Conservation (phyloP, 2,797 vertebrate species). For the Sebastes reedi region DNA sequence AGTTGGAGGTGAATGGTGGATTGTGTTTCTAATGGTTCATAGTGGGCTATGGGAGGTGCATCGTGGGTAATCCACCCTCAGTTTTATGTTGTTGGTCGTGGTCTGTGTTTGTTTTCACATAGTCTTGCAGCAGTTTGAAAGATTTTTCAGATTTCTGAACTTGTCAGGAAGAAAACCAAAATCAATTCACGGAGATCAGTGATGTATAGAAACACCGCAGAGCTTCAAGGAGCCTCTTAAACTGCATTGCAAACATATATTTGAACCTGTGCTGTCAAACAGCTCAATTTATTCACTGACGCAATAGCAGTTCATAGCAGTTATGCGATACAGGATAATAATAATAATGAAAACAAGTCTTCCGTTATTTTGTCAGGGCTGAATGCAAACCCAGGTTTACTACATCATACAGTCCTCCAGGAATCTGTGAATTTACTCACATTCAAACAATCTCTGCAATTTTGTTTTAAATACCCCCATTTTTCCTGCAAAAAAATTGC, state of each 20-base stretch:
- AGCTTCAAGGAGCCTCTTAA: not conserved
- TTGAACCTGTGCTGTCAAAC: not conserved
- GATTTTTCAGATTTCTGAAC: not conserved
- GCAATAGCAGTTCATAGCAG: not conserved
- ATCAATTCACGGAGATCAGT: not conserved
- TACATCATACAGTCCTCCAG: not conserved
- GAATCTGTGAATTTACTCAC: not conserved
- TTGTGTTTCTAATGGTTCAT: constrained; percentile 9
- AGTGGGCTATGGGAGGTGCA: not conserved
- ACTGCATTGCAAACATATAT: not conserved
- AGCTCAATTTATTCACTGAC: not conserved
- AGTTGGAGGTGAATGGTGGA: not conserved
- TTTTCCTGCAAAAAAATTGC: not conserved
- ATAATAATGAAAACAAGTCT: not conserved
- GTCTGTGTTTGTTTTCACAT: not conserved
- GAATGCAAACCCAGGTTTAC: not conserved
- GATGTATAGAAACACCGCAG: not conserved
- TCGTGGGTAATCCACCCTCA: not conserved
- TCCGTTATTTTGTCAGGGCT: not conserved
- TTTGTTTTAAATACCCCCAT: not conserved
- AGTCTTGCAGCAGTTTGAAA: not conserved
- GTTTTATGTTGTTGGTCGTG: not conserved
- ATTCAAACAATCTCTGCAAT: not conserved
- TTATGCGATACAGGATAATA: not conserved
- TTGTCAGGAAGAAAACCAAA: not conserved